These are phyloP conservation scores for Onychomys torridus DNA, from an alignment of 2,797 vertebrate species.

Conservation along the genomic window DNA sequence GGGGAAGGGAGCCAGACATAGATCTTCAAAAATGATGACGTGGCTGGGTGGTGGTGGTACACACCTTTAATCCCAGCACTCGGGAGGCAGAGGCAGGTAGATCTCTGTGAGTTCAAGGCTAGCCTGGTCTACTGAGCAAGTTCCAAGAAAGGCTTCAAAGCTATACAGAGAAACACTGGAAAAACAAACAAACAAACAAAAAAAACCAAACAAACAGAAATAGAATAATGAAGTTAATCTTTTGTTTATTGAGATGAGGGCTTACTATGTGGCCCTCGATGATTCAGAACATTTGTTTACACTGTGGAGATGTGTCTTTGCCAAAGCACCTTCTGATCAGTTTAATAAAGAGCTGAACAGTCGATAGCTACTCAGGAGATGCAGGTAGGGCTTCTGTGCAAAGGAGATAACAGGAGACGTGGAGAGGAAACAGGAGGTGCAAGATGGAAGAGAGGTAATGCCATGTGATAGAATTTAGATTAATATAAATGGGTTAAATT, in stretches of 20 bases:
- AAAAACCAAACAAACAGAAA: no score
- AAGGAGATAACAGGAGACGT: background rate
- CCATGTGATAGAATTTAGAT: background rate
- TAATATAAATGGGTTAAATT: background rate
- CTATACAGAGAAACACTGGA: no score
- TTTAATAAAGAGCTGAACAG: background rate
- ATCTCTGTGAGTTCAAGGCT: no score
- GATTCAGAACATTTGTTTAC: background rate
- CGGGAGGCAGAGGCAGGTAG: no score
- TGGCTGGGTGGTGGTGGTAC: no score
- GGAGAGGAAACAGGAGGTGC: background rate
- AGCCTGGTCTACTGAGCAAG: no score
- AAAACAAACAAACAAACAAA: no score
- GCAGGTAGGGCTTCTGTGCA: background rate
- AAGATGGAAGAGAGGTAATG: background rate
- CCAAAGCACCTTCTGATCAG: background rate
- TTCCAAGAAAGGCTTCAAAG: no score
- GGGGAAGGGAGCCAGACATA: background rate
- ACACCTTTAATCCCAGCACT: no score
- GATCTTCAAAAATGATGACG: background rate
- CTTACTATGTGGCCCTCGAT: no score
- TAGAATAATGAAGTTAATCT: background rate
- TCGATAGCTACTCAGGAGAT: background rate
- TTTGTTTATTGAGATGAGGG: background rate
- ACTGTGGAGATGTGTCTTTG: background rate